Base-by-base conservation (phyloP, 2,888 invertebrate species). In the Camptogramma bilineatum region DNA sequence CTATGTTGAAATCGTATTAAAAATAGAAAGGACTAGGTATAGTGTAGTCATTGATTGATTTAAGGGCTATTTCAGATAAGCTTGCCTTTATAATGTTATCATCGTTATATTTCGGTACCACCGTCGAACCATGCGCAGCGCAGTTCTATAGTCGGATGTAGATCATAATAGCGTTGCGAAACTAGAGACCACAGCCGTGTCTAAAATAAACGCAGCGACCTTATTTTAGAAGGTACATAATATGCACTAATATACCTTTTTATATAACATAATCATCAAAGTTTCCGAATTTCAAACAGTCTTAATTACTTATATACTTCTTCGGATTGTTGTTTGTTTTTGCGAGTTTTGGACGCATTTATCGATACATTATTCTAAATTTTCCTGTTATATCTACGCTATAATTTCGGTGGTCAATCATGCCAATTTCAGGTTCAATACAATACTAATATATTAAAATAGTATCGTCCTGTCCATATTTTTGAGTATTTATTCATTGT, bases 81-180 rank as follows among this genome's bases (percentile, higher is more conserved):
- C 19, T 48, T 19, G 47, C 46, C 10, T 21, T 44, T 46, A 44
- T 34, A 44, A 16, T 42, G 24, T 44, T 44, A 44, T 44, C 16
- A 13, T 34, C n/a, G 9, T 60, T 48, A 28, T 55, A 34, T 28
- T 52, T 55, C 48, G 8, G 39, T 34, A 55, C 31, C 21, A 28
- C 16, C 34, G 18, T 62, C 64, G 53, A 62, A 62, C 60, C 51
- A n/a, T n/a, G n/a, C n/a, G n/a, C n/a, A 53, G 50, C 44, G 8
- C 39, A 62, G 56, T 57, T 62, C 64, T 69, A 31, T 59, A 19
- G 19, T 47, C 34, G 31, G 31, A 17, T 39, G 18, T 28, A 19
- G 8, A 18, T 48, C 39, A 4, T 31, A 47, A 9, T 47, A 55
- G 21, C 21, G 56, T 56, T 56, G 48, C 21, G 48, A 31, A 48